These are phyloP conservation scores for Orthosia incerta DNA, from an alignment of 2,888 invertebrate genomes.

Conservation along the genomic window DNA sequence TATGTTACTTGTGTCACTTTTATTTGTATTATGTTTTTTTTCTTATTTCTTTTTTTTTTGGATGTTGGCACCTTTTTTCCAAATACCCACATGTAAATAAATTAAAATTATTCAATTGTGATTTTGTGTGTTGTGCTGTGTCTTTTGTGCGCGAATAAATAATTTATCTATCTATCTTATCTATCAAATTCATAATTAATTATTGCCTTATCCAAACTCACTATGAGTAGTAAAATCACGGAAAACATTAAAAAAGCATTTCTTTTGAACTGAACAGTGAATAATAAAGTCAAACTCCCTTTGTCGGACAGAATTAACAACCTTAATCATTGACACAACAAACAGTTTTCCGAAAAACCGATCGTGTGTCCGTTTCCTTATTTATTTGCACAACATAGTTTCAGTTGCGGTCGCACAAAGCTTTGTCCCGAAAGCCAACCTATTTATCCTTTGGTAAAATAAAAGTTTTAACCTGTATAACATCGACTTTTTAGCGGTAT, in stretches of 20 bases:
- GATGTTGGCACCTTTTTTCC: no score
- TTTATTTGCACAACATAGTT: slow-evolving; percentile 73
- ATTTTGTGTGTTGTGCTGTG: no score
- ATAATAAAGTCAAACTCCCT: neutral
- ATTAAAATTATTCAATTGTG: no score
- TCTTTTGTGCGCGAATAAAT: no score
- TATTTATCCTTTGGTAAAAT: slow-evolving; percentile 57
- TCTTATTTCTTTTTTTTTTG: no score
- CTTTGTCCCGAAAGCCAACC: slow-evolving; percentile 60
- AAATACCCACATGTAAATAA: no score
- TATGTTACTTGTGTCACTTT: no score
- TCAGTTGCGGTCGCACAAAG: slow-evolving; percentile 64
- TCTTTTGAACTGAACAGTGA: neutral
- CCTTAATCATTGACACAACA: slow-evolving; percentile 30
- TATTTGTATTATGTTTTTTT: no score
- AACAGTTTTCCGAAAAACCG: slow-evolving; percentile 29
- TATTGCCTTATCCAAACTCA: neutral
- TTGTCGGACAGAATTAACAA: neutral
- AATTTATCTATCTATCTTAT: no score
- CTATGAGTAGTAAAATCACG: neutral
- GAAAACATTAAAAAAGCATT: neutral
- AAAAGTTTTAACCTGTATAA: slow-evolving; percentile 47
- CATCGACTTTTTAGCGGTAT: slow-evolving; percentile 29
- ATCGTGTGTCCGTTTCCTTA: slow-evolving; percentile 56
- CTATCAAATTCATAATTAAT: neutral